These are phyloP conservation scores for Perca schrenkii DNA, from an alignment of 2,113 vertebrate species.

Conservation along the genomic window DNA sequence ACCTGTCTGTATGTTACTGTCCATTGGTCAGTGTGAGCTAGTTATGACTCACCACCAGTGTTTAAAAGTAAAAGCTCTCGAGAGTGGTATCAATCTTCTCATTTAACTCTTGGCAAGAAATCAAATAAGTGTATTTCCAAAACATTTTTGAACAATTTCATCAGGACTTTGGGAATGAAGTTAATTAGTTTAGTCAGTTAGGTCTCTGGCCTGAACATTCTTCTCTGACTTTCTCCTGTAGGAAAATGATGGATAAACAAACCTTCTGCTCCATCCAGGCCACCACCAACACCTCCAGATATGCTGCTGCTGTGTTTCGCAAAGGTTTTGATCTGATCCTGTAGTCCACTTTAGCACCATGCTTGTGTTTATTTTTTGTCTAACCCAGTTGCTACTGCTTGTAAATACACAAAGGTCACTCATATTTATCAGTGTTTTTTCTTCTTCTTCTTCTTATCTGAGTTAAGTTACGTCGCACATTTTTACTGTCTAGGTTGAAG, in stretches of 20 bases:
- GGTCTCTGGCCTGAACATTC: background rate
- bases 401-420: constrained; percentile 34
- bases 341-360: accelerated
- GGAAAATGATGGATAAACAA: constrained; percentile 99
- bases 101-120: background rate
- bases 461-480: background rate
- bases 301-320: constrained; percentile 94
- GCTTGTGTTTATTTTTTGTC: constrained; percentile 1
- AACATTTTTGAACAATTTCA: too few species aligned
- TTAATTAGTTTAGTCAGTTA: background rate
- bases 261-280: constrained; percentile 95
- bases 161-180: background rate
- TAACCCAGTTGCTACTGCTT: background rate
- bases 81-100: background rate
- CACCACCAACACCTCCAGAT: constrained; percentile 93
- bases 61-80: background rate
- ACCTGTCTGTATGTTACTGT: background rate
- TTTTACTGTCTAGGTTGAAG: background rate
- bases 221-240: constrained; percentile 65
- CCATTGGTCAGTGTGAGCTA: background rate
- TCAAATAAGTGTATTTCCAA: background rate
- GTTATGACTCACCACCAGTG: background rate
- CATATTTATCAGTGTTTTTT: background rate
- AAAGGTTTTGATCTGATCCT: constrained; percentile 86
- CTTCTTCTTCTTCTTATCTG: background rate